Conservation (phyloP, 2,797 vertebrate species). For the Sebastes paucispinis region DNA sequence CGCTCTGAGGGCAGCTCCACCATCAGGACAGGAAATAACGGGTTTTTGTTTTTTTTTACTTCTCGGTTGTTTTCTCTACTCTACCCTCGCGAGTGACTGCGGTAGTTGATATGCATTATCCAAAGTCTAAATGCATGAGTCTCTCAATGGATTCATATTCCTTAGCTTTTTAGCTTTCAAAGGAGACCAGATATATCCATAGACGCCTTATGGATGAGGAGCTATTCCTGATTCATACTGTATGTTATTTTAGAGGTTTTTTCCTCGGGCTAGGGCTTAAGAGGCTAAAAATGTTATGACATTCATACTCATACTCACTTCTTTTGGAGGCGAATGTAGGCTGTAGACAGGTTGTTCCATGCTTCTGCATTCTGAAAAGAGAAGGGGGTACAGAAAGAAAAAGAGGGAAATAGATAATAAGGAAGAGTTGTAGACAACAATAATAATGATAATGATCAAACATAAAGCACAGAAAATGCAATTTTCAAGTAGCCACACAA, state of each 20-base stretch:
- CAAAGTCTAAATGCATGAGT: too few species aligned
- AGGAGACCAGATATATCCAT: not conserved
- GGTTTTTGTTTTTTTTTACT: too few species aligned
- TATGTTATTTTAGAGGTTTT: not conserved
- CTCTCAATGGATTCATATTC: not conserved
- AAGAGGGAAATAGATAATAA: not conserved
- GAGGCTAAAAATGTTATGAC: not conserved
- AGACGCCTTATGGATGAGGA: not conserved
- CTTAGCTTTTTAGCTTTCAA: not conserved
- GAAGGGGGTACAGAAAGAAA: not conserved
- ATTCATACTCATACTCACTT: conserved; percentile 86
- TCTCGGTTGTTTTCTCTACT: too few species aligned
- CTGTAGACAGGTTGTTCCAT: conserved; percentile 98
- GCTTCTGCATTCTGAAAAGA: conserved; percentile 92
- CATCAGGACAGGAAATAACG: too few species aligned
- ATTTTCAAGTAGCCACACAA: too few species aligned
- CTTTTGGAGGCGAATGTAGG: conserved; percentile 91
- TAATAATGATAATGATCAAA: not conserved
- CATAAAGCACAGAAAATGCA: too few species aligned
- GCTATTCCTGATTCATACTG: not conserved
- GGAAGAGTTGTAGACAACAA: not conserved
- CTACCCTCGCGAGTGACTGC: too few species aligned
- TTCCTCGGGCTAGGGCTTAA: not conserved
- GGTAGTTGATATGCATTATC: too few species aligned
- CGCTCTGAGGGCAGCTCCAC: too few species aligned